phyloP scores from a whole-genome alignment of 2,797 vertebrate species.

The Neomorphus geoffroyi region DNA sequence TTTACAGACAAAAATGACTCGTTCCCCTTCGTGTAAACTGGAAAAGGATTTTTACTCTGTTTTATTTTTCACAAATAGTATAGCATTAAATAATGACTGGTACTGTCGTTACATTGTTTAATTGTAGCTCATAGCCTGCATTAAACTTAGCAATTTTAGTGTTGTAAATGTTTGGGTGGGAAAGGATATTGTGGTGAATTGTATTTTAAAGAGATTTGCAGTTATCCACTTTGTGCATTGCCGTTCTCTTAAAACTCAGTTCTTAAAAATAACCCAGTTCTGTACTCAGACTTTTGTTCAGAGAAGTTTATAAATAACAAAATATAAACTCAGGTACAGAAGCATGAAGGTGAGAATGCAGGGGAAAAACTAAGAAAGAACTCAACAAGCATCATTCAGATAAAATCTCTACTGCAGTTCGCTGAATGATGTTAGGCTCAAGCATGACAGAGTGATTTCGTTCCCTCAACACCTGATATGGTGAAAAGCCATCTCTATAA shows the following conservation, averaged over 20 bases:
- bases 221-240: not conserved
- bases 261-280: not conserved
- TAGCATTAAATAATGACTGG: not conserved
- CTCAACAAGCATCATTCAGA: not conserved
- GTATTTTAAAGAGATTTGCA: not conserved
- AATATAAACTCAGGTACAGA: not conserved
- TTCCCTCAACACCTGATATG: not conserved
- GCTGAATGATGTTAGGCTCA: not conserved
- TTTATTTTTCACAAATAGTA: not conserved
- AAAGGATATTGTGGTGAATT: not conserved
- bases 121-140: not conserved
- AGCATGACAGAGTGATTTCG: constrained; percentile 20
- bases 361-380: not conserved
- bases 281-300: not conserved
- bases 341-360: constrained; percentile 14
- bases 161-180: not conserved
- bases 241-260: not conserved
- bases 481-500: constrained; percentile 28
- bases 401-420: not conserved
- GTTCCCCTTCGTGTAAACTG: not conserved
- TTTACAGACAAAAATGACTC: not conserved
- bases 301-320: not conserved
- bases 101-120: not conserved
- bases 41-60: not conserved
- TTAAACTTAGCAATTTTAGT: not conserved